Percentiles rank a stretch among this genome's conserved stretches.
Conservation (phyloP, 1,140 invertebrate genomes). For the Leptinotarsa texana region DNA sequence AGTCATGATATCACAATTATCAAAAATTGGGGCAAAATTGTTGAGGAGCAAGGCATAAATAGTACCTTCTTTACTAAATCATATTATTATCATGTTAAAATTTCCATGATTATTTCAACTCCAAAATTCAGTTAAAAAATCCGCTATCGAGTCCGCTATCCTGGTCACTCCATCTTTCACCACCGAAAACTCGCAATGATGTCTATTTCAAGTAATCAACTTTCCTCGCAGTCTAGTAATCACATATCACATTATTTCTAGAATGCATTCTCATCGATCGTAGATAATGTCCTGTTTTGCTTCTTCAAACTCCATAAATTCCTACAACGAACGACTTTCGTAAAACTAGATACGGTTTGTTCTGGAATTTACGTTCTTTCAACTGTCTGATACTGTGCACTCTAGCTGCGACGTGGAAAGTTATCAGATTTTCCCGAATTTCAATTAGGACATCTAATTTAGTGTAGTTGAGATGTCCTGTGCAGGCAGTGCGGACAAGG, state of each 20-base stretch:
- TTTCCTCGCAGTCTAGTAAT: not conserved
- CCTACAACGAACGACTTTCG: not conserved
- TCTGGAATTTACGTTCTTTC: conserved; percentile 9
- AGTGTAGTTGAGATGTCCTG: not conserved
- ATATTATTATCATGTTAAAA: no score
- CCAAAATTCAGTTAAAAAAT: no score
- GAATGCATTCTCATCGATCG: not conserved
- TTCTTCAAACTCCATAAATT: not conserved
- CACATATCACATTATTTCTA: not conserved
- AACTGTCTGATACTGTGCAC: conserved; percentile 12
- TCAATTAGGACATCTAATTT: conserved; percentile 22
- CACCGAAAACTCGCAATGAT: no score
- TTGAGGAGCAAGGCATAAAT: no score
- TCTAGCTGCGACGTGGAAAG: not conserved
- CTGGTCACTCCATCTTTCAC: no score
- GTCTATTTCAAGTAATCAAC: no score
- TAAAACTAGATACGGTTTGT: conserved; percentile 6
- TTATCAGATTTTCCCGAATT: conserved; percentile 22
- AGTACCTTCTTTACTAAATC: no score
- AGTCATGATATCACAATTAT: no score
- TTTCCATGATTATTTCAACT: no score
- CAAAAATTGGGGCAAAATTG: no score
- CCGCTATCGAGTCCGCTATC: no score
- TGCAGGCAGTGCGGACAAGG: not conserved
- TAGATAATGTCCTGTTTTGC: not conserved